Base-by-base conservation (phyloP, 2,888 invertebrate species). In the Drosophila anomelani region DNA sequence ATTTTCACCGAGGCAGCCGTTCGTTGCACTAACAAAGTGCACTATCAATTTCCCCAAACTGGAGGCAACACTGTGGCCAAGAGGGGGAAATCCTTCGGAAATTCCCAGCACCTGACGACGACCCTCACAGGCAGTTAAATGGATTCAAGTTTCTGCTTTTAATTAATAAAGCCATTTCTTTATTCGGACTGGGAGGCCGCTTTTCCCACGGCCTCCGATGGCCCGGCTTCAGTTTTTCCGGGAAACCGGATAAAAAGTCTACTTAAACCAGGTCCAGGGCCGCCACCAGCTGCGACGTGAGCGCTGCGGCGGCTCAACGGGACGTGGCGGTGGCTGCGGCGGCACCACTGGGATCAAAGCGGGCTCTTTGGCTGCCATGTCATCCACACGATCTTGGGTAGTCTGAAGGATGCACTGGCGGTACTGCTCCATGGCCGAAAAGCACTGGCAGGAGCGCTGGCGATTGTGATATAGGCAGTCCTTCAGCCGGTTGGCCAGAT, bases 261-360 rank as follows among this genome's bases (percentile, higher is more conserved):
- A 53, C 34, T 53, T 53, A 8, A 88, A 54, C 84, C 88, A 84
- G 15, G 74, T 77, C 84, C 84, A 84, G 9, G 77, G 76, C 39
- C 79, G 74, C 23, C 61, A 69, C 86, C 83, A 80, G 41, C 54
- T 55, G 44, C 75, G 78, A 1, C 10, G 44, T 3, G 41, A n/a
- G 2, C 12, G 44, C 36, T 26, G 32, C 7, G 46, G 32, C 13
- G 26, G 26, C 3, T 15, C 3, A 1, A 29, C 10, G 12, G 17
- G 17, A 0, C 8, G 13, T 0, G 55, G 56, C 9, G 26, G 8
- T 1, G 20, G 2, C 7, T 69, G 20, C 7, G 53, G 29, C 6
- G 55, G 58, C 10, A 53, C 57, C 29, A 68, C 20, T 15, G 41
- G 63, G 10, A 68, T 23, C 29, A 43, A 6, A 4, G 47, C 43